Evolutionary conservation across 2,888 invertebrate genomes (phyloP).

Genomic region (Myopa tessellatipennis): DNA sequence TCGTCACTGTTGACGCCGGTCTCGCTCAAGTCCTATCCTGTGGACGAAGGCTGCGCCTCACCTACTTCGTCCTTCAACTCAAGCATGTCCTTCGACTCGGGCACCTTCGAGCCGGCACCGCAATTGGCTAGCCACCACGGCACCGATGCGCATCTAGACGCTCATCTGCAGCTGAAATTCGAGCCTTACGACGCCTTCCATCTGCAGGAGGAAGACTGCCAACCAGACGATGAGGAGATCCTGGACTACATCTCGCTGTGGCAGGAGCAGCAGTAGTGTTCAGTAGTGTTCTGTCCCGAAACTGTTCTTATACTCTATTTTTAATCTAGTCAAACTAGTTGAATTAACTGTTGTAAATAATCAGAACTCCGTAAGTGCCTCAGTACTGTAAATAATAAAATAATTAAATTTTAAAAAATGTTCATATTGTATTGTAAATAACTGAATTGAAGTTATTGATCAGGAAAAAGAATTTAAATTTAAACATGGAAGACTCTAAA

Average conservation of each 20-base stretch:
- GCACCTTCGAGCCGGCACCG: constrained; percentile 57
- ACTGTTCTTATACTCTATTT: background rate
- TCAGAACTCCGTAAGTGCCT: constrained; percentile 30
- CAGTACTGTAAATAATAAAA: background rate
- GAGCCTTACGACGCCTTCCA: constrained; percentile 79
- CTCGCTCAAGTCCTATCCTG: constrained; percentile 52
- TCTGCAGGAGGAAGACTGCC: constrained; percentile 76
- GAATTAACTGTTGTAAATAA: constrained; percentile 23
- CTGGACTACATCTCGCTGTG: constrained; percentile 73
- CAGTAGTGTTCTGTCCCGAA: background rate
- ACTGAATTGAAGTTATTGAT: constrained; percentile 52
- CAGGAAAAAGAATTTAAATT: constrained; percentile 40
- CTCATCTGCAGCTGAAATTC: constrained; percentile 65
- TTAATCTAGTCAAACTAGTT: constrained; percentile 40
- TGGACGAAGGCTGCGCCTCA: constrained; percentile 54
- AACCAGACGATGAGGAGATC: constrained; percentile 90
- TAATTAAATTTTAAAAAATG: no score
- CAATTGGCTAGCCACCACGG: constrained; percentile 41
- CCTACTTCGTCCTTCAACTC: constrained; percentile 63
- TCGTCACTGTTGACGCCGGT: constrained; percentile 55
- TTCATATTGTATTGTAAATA: constrained; percentile 6
- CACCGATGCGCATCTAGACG: constrained; percentile 50
- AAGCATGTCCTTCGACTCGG: constrained; percentile 63
- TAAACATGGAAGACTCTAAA: constrained; percentile 47
- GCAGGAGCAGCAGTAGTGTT: constrained; percentile 62